Evolutionary conservation across 2,113 vertebrate genomes (phyloP), one percentile per base, ranked within the genome.

Genomic region (Silurus glanis): DNA sequence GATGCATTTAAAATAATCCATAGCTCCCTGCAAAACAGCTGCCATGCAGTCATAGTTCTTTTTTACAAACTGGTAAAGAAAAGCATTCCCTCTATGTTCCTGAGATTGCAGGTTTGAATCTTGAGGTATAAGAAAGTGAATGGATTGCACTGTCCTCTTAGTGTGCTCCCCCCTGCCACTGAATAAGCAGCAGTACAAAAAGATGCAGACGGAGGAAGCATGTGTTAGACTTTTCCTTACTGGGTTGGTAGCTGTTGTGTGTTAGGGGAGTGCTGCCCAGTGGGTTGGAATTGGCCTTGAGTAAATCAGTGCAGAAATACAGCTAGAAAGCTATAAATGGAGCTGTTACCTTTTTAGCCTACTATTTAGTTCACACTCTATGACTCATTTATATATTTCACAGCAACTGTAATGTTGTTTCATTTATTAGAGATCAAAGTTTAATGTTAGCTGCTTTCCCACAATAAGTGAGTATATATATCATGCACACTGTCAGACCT

Each of bases 351-450:
- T 76, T 76, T 55, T 76, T 25, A 61, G 23, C 5, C 28, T 79
- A 9, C 8, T 23, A 10, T 80, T 80, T 3, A 61, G 17, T 45
- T 45, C 10, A 21, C 78, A 80, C 17, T 80, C 25, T 28, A 59
- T 45, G 75, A 80, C 16, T 80, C 28, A 56, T 56, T 9, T 51
- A 51, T 79, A 56, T 79, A 79, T 80, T 21, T 80, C 28, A 80
- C 17, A 14, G 28, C 0, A 5, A 19, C 25, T 45, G 25, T 1
- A 9, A 61, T 47, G 28, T 45, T 80, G 21, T 80, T 61, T 5
- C 3, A 10, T 55, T n/a, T 25, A 76, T 25, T 56, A 8, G 14
- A 28, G n/a, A 5, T 79, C 10, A 58, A 16, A 1, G n/a, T 7
- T 79, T 79, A 23, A 58, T 58, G 49, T 8, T 79, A 56, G 53